Percentiles rank a stretch among this genome's conserved stretches.
Conservation (phyloP, 2,888 invertebrate genomes). For the Craniophora ligustri region DNA sequence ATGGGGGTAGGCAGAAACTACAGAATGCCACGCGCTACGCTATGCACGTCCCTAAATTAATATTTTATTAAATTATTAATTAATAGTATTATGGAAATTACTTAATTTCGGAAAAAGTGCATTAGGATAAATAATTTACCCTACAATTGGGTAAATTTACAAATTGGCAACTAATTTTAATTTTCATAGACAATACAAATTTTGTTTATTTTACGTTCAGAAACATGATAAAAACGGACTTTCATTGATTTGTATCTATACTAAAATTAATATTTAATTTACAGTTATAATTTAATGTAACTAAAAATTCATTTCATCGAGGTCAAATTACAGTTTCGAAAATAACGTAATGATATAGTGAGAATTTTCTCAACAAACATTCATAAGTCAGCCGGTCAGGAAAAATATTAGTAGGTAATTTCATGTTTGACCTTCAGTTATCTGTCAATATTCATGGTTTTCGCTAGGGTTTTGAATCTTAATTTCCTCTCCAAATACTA, state of each 20-base stretch:
- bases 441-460: constrained; percentile 37
- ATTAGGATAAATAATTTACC: too few species aligned
- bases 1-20: too few species aligned
- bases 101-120: too few species aligned
- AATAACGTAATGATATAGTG: neutral
- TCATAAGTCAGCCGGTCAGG: neutral
- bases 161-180: neutral
- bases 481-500: constrained; percentile 14
- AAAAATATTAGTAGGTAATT: too few species aligned
- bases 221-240: too few species aligned
- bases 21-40: too few species aligned
- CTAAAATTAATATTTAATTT: too few species aligned
- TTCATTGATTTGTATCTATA: too few species aligned
- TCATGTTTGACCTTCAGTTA: constrained; percentile 36
- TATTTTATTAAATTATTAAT: too few species aligned
- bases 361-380: neutral
- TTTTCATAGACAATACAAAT: constrained; percentile 13
- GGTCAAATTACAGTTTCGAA: neutral
- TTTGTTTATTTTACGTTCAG: constrained; percentile 21
- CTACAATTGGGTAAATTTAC: neutral
- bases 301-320: neutral
- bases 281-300: too few species aligned
- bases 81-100: too few species aligned
- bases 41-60: too few species aligned
- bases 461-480: constrained; percentile 8